Percentiles rank a stretch among this genome's conserved stretches.
These are phyloP conservation scores for Drosophila ercepeae DNA, from an alignment of 1,140 invertebrate genomes.

Conservation along the genomic window DNA sequence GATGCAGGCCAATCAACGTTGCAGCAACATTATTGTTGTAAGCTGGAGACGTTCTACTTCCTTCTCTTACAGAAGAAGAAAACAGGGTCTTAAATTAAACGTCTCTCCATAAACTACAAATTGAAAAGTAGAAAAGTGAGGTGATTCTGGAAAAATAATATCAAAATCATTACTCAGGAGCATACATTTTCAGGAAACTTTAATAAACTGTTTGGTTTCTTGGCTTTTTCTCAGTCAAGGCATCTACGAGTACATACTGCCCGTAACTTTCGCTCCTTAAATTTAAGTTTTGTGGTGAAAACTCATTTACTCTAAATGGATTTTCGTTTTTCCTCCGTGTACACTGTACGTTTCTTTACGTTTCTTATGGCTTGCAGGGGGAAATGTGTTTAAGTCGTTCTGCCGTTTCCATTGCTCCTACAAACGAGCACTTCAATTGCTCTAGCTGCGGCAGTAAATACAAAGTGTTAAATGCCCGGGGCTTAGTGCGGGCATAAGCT, in stretches of 20 bases:
- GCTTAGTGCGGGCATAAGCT: conserved; percentile 36
- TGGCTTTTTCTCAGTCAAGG: too few species aligned
- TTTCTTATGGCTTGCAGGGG: conserved; percentile 52
- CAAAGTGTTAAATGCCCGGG: conserved; percentile 72
- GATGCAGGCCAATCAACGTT: conserved; percentile 67
- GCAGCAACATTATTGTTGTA: conserved; percentile 51
- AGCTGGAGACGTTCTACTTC: conserved; percentile 35
- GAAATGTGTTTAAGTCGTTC: conserved; percentile 64
- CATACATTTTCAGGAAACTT: background rate
- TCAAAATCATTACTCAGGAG: background rate
- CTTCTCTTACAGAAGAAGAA: background rate
- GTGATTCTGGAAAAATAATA: background rate
- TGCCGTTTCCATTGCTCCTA: conserved; percentile 19
- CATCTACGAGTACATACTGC: too few species aligned
- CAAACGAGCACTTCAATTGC: conserved; percentile 36
- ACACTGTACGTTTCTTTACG: conserved; percentile 30
- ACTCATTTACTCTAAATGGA: background rate
- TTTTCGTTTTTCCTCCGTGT: conserved; percentile 9
- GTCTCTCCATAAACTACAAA: background rate
- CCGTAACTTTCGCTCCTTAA: background rate
- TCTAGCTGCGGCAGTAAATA: conserved; percentile 60
- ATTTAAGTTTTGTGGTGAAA: background rate
- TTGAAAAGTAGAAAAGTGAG: background rate
- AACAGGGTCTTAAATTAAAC: background rate
- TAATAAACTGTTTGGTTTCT: background rate